These are phyloP conservation scores for Callospermophilus lateralis DNA, from an alignment of 2,113 vertebrate species.

Conservation along the genomic window DNA sequence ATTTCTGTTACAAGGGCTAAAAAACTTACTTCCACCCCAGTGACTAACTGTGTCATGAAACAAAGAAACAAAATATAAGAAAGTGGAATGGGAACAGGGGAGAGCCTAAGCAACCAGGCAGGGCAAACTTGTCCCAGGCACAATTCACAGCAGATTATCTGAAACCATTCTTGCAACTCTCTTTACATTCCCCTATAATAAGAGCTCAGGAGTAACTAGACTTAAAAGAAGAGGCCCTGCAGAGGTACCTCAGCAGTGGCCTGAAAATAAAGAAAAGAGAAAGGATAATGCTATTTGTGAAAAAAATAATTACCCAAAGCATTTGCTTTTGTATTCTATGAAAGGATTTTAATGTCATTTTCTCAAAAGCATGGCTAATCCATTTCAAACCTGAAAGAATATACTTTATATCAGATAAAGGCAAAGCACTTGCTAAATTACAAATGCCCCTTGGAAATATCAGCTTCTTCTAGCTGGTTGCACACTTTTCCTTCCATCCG, in stretches of 20 bases:
- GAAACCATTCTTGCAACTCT: conserved; percentile 25
- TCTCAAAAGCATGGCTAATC: conserved; percentile 64
- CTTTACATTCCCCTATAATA: background rate
- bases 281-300: background rate
- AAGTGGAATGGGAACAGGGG: conserved; percentile 11
- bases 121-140: background rate
- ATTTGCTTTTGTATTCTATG: background rate
- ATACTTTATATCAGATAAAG: conserved; percentile 20
- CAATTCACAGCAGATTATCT: conserved; percentile 1
- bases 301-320: conserved; percentile 35
- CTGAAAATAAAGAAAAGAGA: conserved; percentile 40
- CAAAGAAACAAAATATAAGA: conserved; percentile 68
- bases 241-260: background rate
- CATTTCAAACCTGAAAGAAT: conserved; percentile 50
- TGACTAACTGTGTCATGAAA: conserved; percentile 67
- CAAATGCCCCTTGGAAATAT: background rate
- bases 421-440: conserved; percentile 50
- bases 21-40: conserved; percentile 71
- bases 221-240: conserved; percentile 47
- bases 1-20: conserved; percentile 72
- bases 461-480: background rate
- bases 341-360: conserved; percentile 54
- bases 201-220: conserved; percentile 3
- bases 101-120: background rate
- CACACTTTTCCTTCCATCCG: background rate